phyloP scores from a whole-genome alignment of 1,140 invertebrate species.

The Drosophila ambigua region DNA sequence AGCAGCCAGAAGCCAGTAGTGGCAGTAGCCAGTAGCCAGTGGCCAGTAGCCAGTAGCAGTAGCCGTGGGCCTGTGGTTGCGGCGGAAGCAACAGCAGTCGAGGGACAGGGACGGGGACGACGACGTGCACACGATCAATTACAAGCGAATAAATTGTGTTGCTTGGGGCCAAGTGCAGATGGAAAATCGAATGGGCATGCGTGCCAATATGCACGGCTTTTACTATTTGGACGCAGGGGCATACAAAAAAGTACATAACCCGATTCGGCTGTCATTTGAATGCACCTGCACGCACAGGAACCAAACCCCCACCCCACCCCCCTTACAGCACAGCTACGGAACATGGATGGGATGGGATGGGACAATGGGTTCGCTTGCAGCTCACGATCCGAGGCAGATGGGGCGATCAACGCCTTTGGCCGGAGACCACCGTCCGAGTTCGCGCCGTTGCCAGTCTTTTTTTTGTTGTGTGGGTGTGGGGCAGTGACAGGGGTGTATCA shows the following conservation, averaged over 20 bases:
- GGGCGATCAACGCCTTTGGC: slow-evolving; percentile 65
- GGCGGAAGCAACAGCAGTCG: slow-evolving; percentile 59
- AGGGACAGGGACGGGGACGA: neutral
- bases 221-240: slow-evolving; percentile 46
- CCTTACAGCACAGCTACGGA: too few species aligned
- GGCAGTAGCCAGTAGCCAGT: slow-evolving; percentile 3
- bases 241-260: slow-evolving; percentile 14
- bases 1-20: slow-evolving; percentile 24
- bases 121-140: slow-evolving; percentile 65
- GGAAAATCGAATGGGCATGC: slow-evolving; percentile 51
- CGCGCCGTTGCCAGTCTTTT: slow-evolving; percentile 22
- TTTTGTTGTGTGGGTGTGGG: neutral
- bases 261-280: slow-evolving; percentile 46
- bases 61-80: neutral
- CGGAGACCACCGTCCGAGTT: slow-evolving; percentile 68
- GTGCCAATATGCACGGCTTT: slow-evolving; percentile 63
- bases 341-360: too few species aligned
- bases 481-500: neutral
- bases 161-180: slow-evolving; percentile 23
- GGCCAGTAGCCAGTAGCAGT: too few species aligned
- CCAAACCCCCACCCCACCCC: too few species aligned
- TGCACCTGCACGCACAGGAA: slow-evolving; percentile 53
- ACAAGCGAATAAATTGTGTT: slow-evolving; percentile 75
- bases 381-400: slow-evolving; percentile 58
- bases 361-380: slow-evolving; percentile 21